Conservation (phyloP, 1,140 invertebrate genomes). For the Spodoptera litura region DNA sequence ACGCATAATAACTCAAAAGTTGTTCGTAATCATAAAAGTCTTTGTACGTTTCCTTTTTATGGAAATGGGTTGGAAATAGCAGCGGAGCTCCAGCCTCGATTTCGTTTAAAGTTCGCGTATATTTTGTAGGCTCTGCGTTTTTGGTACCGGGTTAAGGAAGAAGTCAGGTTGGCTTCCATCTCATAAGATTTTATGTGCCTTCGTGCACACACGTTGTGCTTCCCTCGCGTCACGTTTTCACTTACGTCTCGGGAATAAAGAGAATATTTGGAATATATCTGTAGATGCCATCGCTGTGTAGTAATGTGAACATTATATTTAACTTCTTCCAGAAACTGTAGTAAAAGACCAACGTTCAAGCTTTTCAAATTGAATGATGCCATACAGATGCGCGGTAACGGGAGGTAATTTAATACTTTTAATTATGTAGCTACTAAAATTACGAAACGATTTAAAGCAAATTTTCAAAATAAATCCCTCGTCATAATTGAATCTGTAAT, state of each 20-base stretch:
- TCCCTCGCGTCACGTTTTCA: conserved; percentile 5
- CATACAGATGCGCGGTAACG: too few species aligned
- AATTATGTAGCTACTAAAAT: too few species aligned
- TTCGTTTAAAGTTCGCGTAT: conserved; percentile 15
- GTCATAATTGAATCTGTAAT: too few species aligned
- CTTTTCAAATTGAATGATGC: too few species aligned
- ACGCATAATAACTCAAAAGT: conserved; percentile 47
- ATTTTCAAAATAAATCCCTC: too few species aligned
- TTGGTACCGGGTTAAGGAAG: neutral
- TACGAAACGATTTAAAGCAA: too few species aligned
- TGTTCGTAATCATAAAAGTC: conserved; percentile 38
- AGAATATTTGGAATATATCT: neutral
- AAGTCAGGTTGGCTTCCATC: neutral
- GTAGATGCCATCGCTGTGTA: neutral
- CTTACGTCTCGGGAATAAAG: neutral
- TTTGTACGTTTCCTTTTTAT: conserved; percentile 41
- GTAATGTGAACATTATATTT: neutral
- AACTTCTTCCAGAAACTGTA: neutral
- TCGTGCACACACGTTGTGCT: conserved; percentile 3
- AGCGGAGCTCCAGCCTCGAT: conserved; percentile 9
- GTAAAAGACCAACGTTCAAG: too few species aligned
- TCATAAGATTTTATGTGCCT: conserved; percentile 15
- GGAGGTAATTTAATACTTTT: too few species aligned
- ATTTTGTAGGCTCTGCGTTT: conserved; percentile 11
- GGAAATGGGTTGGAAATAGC: conserved; percentile 16